Evolutionary conservation across 2,113 vertebrate species (phyloP).

Genomic region (Chaetorhynchus papuensis): DNA sequence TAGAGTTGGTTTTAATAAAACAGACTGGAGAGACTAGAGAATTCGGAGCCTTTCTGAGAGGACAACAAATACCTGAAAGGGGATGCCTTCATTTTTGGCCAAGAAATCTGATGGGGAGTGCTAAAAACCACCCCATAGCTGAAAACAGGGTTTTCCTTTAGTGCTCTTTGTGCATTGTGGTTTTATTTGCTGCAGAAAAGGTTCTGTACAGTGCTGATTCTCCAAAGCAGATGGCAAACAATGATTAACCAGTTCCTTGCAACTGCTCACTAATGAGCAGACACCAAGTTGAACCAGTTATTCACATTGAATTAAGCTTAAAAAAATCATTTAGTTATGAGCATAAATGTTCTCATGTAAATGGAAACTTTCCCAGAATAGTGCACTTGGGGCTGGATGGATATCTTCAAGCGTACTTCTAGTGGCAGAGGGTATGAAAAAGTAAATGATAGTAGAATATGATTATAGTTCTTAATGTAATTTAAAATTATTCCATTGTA

Average conservation of each 20-base stretch:
- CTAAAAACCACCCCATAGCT: neutral
- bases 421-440: slow-evolving; percentile 1
- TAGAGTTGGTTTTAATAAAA: neutral
- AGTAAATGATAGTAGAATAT: neutral
- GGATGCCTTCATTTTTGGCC: neutral
- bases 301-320: neutral
- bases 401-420: slow-evolving; percentile 16
- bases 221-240: slow-evolving; percentile 18
- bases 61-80: neutral
- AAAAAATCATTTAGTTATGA: neutral
- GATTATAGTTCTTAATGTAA: neutral
- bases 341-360: neutral
- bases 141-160: slow-evolving; percentile 12
- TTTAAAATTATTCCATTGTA: neutral
- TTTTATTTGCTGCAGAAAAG: neutral
- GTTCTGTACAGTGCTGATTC: neutral
- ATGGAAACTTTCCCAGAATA: neutral
- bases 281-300: slow-evolving; percentile 1
- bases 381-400: neutral
- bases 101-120: neutral
- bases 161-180: neutral
- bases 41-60: neutral
- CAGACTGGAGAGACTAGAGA: neutral
- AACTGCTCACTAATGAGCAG: neutral
- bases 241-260: slow-evolving; percentile 51